These are phyloP conservation scores for Ivindomyrus marchei DNA, from an alignment of 2,113 vertebrate species.

Conservation along the genomic window DNA sequence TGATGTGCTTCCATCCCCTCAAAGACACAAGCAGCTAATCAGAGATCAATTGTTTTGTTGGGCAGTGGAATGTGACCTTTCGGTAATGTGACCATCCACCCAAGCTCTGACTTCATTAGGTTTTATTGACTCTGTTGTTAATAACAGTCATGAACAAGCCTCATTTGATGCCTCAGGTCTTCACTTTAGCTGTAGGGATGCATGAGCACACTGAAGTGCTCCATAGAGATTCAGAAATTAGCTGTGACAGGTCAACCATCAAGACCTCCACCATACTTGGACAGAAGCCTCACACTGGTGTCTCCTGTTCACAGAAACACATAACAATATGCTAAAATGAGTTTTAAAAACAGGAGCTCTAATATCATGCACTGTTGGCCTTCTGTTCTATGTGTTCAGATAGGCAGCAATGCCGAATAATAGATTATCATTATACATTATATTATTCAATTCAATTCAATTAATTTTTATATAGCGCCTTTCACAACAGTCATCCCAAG, in stretches of 20 bases:
- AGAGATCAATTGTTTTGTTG: neutral
- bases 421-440: neutral
- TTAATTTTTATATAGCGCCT: no score
- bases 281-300: neutral
- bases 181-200: neutral
- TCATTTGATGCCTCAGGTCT: neutral
- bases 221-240: neutral
- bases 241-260: neutral
- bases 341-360: neutral
- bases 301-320: neutral
- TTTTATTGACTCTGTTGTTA: neutral
- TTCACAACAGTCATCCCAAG: no score
- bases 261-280: neutral
- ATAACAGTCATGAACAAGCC: neutral
- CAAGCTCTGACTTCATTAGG: neutral
- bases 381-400: neutral
- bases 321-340: neutral
- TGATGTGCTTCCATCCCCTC: neutral
- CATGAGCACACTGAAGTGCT: neutral
- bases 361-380: neutral
- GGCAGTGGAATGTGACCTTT: neutral
- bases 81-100: neutral
- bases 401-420: neutral
- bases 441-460: no score
- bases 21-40: neutral